Percentiles rank a stretch among this genome's conserved stretches.
Conservation (phyloP, 1,140 invertebrate species). For the Philotrypesis tridentata region DNA sequence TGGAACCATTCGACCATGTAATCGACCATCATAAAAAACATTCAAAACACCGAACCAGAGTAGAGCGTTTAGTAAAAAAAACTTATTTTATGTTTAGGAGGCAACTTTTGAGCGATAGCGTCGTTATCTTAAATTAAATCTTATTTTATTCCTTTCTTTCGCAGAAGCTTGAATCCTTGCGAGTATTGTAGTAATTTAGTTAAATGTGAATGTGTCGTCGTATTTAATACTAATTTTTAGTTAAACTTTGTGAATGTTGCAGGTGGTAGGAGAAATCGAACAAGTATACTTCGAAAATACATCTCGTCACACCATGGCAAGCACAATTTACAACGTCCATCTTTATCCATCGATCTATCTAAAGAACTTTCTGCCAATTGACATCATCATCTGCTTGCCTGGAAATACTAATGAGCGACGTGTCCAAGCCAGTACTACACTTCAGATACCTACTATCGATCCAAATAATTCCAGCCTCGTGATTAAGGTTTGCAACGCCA, state of each 20-base stretch:
- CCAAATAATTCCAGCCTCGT: conserved; percentile 83
- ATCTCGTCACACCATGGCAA: conserved; percentile 84
- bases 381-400: conserved; percentile 81
- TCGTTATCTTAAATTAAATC: too few relatives aligned
- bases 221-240: not conserved
- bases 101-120: too few relatives aligned
- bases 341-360: conserved; percentile 91
- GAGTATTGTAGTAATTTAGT: not conserved
- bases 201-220: not conserved
- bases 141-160: too few relatives aligned
- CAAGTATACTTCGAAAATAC: conserved; percentile 90
- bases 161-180: not conserved
- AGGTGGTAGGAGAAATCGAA: conserved; percentile 88
- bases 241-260: conserved; percentile 48
- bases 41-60: too few relatives aligned
- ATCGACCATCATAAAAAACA: too few relatives aligned
- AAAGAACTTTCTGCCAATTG: conserved; percentile 92
- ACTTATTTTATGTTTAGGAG: too few relatives aligned
- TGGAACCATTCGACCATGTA: too few relatives aligned
- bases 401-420: conserved; percentile 76
- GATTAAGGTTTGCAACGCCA: conserved; percentile 77
- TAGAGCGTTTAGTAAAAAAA: too few relatives aligned
- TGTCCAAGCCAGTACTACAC: conserved; percentile 73
- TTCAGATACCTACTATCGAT: conserved; percentile 78
- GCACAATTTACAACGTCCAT: conserved; percentile 88